A percentile compares a stretch with the other conserved stretches of the same genome.
phyloP scores from a whole-genome alignment of 2,113 vertebrate species.

The Saimiri boliviensis region DNA sequence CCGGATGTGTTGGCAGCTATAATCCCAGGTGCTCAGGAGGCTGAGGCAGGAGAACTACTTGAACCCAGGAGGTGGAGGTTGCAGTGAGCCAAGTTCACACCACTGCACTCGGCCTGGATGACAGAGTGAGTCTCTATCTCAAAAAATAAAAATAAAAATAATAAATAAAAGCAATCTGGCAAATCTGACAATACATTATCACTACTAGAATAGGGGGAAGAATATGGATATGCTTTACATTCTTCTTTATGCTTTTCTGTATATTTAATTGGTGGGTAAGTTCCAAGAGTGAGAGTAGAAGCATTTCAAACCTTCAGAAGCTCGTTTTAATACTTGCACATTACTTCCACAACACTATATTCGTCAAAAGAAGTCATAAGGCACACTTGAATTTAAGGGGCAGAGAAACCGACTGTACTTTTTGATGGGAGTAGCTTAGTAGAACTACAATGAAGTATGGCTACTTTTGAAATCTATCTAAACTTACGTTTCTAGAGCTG shows the following conservation, averaged over 20 bases:
- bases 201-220: background rate
- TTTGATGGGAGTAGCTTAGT: background rate
- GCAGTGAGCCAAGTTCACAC: too few species aligned
- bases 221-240: background rate
- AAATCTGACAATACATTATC: background rate
- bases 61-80: too few species aligned
- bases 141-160: too few species aligned
- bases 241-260: background rate
- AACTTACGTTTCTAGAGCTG: background rate
- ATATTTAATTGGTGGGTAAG: background rate
- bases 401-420: background rate
- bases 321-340: background rate
- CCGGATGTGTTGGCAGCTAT: too few species aligned
- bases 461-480: background rate
- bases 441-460: background rate
- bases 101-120: too few species aligned
- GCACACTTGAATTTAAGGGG: background rate
- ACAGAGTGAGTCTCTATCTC: too few species aligned
- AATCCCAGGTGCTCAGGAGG: too few species aligned
- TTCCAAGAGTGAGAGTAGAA: background rate
- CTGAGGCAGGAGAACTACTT: too few species aligned
- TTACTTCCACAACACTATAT: background rate
- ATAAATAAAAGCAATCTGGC: background rate
- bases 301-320: background rate
- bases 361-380: background rate